Percentiles rank a stretch among this genome's conserved stretches.
These are phyloP conservation scores for Oreochromis grahami DNA, from an alignment of 2,797 vertebrate species.

Conservation along the genomic window DNA sequence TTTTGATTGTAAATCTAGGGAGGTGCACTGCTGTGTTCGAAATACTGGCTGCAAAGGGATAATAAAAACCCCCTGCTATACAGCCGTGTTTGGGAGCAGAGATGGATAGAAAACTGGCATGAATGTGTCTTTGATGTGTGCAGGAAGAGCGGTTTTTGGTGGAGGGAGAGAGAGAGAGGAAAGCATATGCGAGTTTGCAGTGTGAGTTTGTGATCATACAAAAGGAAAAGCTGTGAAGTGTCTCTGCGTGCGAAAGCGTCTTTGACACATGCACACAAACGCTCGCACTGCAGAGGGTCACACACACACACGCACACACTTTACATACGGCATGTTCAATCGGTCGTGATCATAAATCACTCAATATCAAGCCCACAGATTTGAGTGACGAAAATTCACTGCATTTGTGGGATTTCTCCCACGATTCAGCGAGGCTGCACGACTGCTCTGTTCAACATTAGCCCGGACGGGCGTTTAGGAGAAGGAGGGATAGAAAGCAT, in stretches of 20 bases:
- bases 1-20: neutral
- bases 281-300: neutral
- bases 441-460: neutral
- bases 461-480: neutral
- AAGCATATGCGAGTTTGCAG: neutral
- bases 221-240: neutral
- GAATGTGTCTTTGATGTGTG: neutral
- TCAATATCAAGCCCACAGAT: neutral
- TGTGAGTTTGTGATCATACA: neutral
- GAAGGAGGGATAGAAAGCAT: neutral
- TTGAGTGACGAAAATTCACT: constrained; percentile 4
- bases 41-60: neutral
- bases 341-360: constrained; percentile 9
- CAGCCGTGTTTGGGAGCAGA: neutral
- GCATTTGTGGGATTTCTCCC: constrained; percentile 2
- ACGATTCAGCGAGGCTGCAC: neutral
- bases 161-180: neutral
- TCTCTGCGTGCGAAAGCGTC: neutral
- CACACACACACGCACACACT: neutral
- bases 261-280: neutral
- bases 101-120: neutral
- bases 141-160: neutral
- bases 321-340: neutral
- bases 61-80: rapidly evolving
- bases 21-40: neutral